Percentiles rank a stretch among this genome's conserved stretches.
Evolutionary conservation across 2,113 vertebrate genomes (phyloP).

Genomic region (Oreochromis niloticus): DNA sequence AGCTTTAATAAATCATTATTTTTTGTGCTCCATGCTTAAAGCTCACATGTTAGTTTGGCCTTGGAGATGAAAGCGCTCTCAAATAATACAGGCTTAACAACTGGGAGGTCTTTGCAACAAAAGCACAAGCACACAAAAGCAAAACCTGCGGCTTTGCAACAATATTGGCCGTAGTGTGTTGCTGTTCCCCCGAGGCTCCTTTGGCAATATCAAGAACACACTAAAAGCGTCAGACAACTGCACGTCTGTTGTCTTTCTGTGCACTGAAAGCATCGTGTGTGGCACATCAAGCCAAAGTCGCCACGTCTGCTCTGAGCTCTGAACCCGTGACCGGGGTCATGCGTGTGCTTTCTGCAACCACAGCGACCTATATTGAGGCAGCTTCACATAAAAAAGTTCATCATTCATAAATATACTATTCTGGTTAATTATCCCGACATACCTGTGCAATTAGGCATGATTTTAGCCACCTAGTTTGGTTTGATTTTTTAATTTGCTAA

Average conservation of each 20-base stretch:
- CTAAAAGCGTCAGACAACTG: neutral
- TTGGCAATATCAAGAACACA: neutral
- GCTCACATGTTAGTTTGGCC: neutral
- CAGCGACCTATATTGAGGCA: neutral
- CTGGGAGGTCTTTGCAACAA: neutral
- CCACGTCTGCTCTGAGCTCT: neutral
- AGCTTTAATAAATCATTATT: conserved; percentile 27
- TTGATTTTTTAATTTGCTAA: accelerated
- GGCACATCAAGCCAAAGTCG: neutral
- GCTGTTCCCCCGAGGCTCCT: neutral
- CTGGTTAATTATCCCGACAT: conserved; percentile 18
- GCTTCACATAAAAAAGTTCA: conserved; percentile 18
- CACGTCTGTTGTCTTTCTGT: neutral
- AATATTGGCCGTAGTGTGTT: neutral
- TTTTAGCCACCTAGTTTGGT: neutral
- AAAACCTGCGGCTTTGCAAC: neutral
- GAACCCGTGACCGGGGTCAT: neutral
- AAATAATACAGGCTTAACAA: conserved; percentile 2
- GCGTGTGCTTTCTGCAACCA: neutral
- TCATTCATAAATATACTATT: conserved; percentile 28
- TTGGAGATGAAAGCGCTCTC: conserved; percentile 24
- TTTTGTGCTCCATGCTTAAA: neutral
- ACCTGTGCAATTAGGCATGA: neutral
- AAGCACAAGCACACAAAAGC: neutral
- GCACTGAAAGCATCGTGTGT: conserved; percentile 4